Conservation (phyloP, 2,797 vertebrate species). For the Scyliorhinus canicula region DNA sequence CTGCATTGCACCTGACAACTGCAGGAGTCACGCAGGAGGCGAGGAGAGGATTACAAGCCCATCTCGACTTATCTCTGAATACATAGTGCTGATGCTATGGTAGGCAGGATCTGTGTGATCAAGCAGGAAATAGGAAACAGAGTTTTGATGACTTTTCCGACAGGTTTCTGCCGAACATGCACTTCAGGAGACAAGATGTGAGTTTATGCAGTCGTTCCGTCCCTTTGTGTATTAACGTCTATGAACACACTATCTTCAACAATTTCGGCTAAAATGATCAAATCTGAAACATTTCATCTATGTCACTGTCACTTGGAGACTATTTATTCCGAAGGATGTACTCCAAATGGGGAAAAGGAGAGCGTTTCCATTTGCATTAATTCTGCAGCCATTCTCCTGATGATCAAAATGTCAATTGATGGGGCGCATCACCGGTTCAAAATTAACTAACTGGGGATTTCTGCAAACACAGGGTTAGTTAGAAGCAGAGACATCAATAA, state of each 20-base stretch:
- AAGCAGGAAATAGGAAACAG: conserved; percentile 37
- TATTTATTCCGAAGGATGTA: conserved; percentile 35
- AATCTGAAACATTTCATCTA: conserved; percentile 38
- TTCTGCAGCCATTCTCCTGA: background rate
- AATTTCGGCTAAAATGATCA: conserved; percentile 36
- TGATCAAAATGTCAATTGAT: conserved; percentile 34
- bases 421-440: conserved; percentile 15
- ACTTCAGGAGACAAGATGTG: conserved; percentile 30
- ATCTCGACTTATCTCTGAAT: conserved; percentile 37
- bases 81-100: conserved; percentile 28
- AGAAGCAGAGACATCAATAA: background rate
- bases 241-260: conserved; percentile 34
- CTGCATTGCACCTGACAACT: conserved; percentile 35
- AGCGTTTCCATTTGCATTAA: conserved; percentile 36
- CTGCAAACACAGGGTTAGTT: background rate
- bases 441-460: conserved; percentile 11
- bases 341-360: conserved; percentile 14
- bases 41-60: conserved; percentile 34
- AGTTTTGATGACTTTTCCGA: conserved; percentile 38
- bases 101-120: conserved; percentile 37
- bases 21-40: conserved; percentile 12
- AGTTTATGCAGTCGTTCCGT: conserved; percentile 35
- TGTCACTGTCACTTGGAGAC: conserved; percentile 36
- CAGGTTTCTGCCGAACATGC: conserved; percentile 27
- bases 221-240: conserved; percentile 37